Conservation (phyloP, 2,797 vertebrate species). For the Spinus olivaceus region DNA sequence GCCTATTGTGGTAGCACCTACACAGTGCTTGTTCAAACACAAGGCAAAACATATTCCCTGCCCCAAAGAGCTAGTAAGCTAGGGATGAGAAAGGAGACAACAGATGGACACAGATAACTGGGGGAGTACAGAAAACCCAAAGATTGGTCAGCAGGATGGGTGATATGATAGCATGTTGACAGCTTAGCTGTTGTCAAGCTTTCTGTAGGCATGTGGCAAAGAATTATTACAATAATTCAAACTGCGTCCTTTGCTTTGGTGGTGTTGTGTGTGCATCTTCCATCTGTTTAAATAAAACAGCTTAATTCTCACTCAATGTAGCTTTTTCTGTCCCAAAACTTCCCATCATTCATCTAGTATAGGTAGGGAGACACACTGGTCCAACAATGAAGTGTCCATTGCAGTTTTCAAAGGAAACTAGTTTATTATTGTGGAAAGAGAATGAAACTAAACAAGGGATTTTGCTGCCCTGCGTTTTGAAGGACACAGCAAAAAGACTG, state of each 20-base stretch:
- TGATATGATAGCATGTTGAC: constrained; percentile 44
- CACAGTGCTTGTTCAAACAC: neutral
- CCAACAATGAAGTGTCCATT: neutral
- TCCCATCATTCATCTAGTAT: neutral
- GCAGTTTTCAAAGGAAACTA: neutral
- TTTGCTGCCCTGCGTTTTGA: neutral
- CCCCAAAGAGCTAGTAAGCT: constrained; percentile 17
- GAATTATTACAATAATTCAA: constrained; percentile 46
- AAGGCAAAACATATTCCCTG: constrained; percentile 17
- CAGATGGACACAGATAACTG: constrained; percentile 61
- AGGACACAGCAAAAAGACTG: neutral
- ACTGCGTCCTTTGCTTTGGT: neutral
- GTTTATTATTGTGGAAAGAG: neutral
- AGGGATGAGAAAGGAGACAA: constrained; percentile 31
- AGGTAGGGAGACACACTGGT: neutral
- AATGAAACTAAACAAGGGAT: neutral
- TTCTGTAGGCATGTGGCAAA: constrained; percentile 54
- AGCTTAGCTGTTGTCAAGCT: constrained; percentile 47
- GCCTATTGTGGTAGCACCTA: constrained; percentile 31
- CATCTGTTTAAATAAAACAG: constrained; percentile 53
- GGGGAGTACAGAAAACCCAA: constrained; percentile 36
- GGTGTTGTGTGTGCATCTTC: neutral
- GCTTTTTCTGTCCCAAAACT: neutral
- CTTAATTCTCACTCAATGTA: neutral
- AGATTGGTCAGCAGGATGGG: constrained; percentile 53